Evolutionary conservation across 2,113 vertebrate genomes (phyloP).

Genomic region (Oryctolagus cuniculus): DNA sequence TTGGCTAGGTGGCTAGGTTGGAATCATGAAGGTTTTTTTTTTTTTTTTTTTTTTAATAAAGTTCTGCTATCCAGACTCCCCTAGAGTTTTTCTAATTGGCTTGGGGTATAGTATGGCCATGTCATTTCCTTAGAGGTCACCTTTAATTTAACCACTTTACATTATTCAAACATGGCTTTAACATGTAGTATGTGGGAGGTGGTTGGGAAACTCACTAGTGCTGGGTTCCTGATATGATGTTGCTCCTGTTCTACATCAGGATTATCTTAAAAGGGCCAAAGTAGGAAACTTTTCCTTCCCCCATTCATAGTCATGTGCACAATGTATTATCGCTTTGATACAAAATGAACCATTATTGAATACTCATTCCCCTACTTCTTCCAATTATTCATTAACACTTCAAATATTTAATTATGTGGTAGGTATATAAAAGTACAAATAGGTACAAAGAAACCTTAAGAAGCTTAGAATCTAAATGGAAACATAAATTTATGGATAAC

Average conservation of each 20-base stretch:
- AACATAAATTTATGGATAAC: neutral
- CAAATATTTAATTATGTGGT: neutral
- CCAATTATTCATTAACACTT: neutral
- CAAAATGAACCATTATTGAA: neutral
- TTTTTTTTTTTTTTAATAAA: too few relatives aligned
- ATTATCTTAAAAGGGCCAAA: constrained; percentile 17
- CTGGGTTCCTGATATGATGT: neutral
- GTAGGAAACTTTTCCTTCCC: neutral
- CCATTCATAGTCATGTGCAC: neutral
- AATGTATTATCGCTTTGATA: constrained; percentile 2
- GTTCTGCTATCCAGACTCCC: neutral
- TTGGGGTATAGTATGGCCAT: neutral
- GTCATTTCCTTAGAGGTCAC: neutral
- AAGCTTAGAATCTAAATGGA: neutral
- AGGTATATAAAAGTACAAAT: neutral
- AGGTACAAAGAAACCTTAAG: neutral
- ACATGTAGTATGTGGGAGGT: neutral
- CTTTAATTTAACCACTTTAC: neutral
- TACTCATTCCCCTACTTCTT: neutral
- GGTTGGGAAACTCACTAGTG: neutral
- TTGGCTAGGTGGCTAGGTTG: neutral
- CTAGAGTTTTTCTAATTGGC: neutral
- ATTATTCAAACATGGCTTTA: neutral
- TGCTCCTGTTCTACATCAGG: neutral
- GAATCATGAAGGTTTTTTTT: neutral